Evolutionary conservation across 2,113 vertebrate species (phyloP), one percentile per base, ranked within the genome.

Genomic region (Propithecus coquereli): DNA sequence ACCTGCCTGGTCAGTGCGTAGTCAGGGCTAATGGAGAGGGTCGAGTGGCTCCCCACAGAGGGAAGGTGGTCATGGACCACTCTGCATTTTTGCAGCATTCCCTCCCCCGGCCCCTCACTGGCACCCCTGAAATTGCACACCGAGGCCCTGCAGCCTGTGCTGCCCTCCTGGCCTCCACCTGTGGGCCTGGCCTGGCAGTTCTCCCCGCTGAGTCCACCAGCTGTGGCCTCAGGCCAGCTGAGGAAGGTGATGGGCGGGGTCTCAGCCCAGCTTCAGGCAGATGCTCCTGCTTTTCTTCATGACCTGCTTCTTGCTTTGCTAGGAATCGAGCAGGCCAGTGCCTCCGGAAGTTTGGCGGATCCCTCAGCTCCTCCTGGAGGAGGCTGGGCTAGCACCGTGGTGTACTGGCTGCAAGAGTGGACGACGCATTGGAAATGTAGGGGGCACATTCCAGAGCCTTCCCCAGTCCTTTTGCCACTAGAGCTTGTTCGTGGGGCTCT

Each of bases 371-470:
- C 34, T 1, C 1, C 1, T 8, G 4, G 47, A 52, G 87, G 30
- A 50, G 8, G 32, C 20, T 2, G 12, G 68, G 14, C 23, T 27
- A 14, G 7, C 2, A 5, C 57, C 8, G 1, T 13, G 13, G 25
- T 32, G 20, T 43, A 10, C 37, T 66, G 17, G 76, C 34, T n/a
- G 18, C 3, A 2, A 13, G 79, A 73, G 65, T 1, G 34, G 79
- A 37, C 0, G 79, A 37, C 0, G 0, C 9, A 3, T 63, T 0
- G 23, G 61, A 73, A 43, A 45, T 11, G 43, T 8, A 14, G 34
- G 40, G 43, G n/a, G 71, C n/a, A 34, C 22, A 3, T 27, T 30
- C 34, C 10, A 22, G 86, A 45, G 34, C 50, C 74, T 32, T 77
- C 77, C 34, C 12, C 6, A 23, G 59, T 43, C 3, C 1, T 7